Evolutionary conservation across 2,113 vertebrate species (phyloP).

Genomic region (Limnothrissa miodon): DNA sequence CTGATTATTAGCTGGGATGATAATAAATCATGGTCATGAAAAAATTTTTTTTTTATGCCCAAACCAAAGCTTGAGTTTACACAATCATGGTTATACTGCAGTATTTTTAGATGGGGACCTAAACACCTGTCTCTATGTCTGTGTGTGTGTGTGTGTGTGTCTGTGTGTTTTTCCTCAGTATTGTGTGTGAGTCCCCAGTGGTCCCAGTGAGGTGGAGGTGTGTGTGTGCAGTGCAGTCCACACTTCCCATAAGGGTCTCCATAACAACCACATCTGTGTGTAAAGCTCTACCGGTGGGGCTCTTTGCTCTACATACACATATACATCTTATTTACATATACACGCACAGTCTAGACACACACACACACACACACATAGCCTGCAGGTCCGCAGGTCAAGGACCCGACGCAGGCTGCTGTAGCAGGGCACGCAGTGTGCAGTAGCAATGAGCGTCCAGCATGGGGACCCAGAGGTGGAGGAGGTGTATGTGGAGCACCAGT

Average conservation of each 20-base stretch:
- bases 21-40: too few relatives aligned
- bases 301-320: background rate
- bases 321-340: background rate
- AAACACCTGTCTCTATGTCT: background rate
- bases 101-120: background rate
- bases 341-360: background rate
- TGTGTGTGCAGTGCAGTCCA: too few relatives aligned
- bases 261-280: too few relatives aligned
- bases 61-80: too few relatives aligned
- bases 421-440: background rate
- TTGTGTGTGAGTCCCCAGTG: background rate
- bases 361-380: background rate
- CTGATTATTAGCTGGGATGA: too few relatives aligned
- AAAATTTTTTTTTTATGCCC: too few relatives aligned
- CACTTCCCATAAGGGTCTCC: too few relatives aligned
- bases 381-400: background rate
- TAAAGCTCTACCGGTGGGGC: too few relatives aligned
- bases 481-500: conserved; percentile 82
- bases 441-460: conserved; percentile 64
- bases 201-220: background rate
- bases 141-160: background rate
- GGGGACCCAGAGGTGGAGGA: conserved; percentile 56
- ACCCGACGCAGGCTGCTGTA: too few relatives aligned
- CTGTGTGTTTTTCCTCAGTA: background rate
- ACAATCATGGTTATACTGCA: too few relatives aligned